A percentile compares a stretch with the other conserved stretches of the same genome.
phyloP scores from a whole-genome alignment of 2,113 vertebrate species.

The Gavialis gangeticus region DNA sequence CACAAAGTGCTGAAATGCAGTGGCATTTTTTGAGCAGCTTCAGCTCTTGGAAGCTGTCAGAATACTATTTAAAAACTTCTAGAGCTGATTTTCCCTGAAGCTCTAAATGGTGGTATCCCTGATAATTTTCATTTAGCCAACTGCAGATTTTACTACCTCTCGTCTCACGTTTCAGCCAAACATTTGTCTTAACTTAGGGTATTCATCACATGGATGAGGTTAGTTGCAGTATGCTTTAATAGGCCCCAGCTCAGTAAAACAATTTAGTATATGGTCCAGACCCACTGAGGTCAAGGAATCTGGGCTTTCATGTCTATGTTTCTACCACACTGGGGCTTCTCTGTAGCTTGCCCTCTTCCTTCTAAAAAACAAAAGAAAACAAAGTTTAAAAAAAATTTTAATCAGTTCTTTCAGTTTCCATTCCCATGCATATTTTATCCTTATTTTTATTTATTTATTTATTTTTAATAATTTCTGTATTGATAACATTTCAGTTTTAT shows the following conservation, averaged over 20 bases:
- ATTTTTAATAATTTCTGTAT: background rate
- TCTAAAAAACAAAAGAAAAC: background rate
- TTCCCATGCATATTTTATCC: background rate
- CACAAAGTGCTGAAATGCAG: conserved; percentile 62
- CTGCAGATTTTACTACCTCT: background rate
- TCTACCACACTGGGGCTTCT: background rate
- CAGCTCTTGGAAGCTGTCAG: conserved; percentile 25
- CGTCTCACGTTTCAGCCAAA: background rate
- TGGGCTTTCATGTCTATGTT: conserved; percentile 10
- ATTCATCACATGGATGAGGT: fast-evolving
- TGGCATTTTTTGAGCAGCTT: conserved; percentile 26
- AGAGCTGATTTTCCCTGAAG: conserved; percentile 37
- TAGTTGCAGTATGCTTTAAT: background rate
- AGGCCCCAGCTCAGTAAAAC: background rate
- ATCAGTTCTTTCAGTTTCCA: background rate
- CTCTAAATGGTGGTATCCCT: background rate
- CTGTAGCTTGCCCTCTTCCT: background rate
- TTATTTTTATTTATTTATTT: background rate
- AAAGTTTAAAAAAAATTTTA: background rate
- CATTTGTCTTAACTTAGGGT: background rate
- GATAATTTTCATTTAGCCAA: background rate
- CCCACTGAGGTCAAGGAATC: background rate
- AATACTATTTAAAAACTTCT: conserved; percentile 45
- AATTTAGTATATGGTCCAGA: background rate
- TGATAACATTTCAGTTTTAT: background rate